Base-by-base conservation (phyloP, 2,888 invertebrate genomes). In the Iselma pallidipennis region DNA sequence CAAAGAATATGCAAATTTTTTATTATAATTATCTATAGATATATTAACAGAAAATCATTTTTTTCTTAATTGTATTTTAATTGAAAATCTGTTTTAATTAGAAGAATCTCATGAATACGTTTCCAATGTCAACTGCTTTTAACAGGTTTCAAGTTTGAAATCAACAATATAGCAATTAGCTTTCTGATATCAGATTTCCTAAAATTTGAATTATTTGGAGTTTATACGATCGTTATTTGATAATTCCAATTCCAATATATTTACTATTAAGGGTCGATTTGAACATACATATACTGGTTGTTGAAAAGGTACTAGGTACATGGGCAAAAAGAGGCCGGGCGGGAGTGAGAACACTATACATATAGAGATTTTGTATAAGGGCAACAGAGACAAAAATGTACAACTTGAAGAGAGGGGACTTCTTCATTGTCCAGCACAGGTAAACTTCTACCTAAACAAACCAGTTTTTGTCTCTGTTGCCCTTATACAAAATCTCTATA, bases 51-150 rank as follows among this genome's bases (percentile, higher is more conserved):
- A 59, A 59, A 49, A 59, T 49, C 59, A 54, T 23, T 52, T 42
- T 37, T 55, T 28, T 29, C 51, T 50, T 56, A 56, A 61, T 56
- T 57, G 52, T 60, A 55, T 60, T 55, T 51, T 51, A 55, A 55
- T 60, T 49, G 52, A 33, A 56, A 61, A 56, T 57, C 31, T 55
- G 56, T 61, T 61, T 61, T 61, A 61, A 61, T 61, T 61, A 53
- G 56, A 29, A 33, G 53, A n/a, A n/a, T 55, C 33, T 54, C 54
- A 59, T 51, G 54, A 49, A 23, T 55, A 33, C 54, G 37, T 51
- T 51, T 42, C 55, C 23, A 55, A 23, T 59, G 59, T 50, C 55
- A 59, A 59, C 55, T 29, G 49, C 53, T 56, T 42, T 61, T 56
- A 49, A 56, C 33, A 52, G 48, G 42, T 52, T 56, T 56, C 48